Conservation (phyloP, 2,888 invertebrate species). For the Apomyelois bistriatella region DNA sequence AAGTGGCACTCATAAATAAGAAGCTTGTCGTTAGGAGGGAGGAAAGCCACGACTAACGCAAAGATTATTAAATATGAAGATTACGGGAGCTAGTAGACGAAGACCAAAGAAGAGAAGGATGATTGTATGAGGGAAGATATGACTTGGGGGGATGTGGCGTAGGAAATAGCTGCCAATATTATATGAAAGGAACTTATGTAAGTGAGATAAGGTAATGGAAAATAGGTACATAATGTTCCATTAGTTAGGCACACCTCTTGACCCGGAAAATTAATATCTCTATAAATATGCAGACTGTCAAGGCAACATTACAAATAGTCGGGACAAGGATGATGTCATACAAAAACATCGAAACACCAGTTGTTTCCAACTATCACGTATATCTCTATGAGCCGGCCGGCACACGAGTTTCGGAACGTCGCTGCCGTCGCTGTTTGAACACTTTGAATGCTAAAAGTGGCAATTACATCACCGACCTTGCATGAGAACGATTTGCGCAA, state of each 20-base stretch:
- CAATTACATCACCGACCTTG: slow-evolving; percentile 78
- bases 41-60: too few relatives aligned
- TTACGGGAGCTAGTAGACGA: too few relatives aligned
- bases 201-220: too few relatives aligned
- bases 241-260: slow-evolving; percentile 10
- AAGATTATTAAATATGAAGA: too few relatives aligned
- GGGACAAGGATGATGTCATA: slow-evolving; percentile 58
- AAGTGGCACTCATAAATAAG: too few relatives aligned
- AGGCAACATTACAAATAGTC: slow-evolving; percentile 26
- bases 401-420: slow-evolving; percentile 31
- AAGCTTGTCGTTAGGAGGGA: too few relatives aligned
- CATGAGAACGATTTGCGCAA: slow-evolving; percentile 46
- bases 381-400: slow-evolving; percentile 6
- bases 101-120: too few relatives aligned
- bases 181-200: too few relatives aligned
- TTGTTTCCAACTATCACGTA: slow-evolving; percentile 24
- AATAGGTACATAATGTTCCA: too few relatives aligned
- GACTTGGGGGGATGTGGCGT: too few relatives aligned
- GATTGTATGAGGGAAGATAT: too few relatives aligned
- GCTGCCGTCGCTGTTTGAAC: slow-evolving; percentile 53
- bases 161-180: too few relatives aligned
- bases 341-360: slow-evolving; percentile 48
- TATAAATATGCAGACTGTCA: slow-evolving; percentile 21
- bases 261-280: slow-evolving; percentile 22
- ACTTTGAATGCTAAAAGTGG: slow-evolving; percentile 68